Evolutionary conservation across 2,113 vertebrate species (phyloP).

Genomic region (Petromus typicus): DNA sequence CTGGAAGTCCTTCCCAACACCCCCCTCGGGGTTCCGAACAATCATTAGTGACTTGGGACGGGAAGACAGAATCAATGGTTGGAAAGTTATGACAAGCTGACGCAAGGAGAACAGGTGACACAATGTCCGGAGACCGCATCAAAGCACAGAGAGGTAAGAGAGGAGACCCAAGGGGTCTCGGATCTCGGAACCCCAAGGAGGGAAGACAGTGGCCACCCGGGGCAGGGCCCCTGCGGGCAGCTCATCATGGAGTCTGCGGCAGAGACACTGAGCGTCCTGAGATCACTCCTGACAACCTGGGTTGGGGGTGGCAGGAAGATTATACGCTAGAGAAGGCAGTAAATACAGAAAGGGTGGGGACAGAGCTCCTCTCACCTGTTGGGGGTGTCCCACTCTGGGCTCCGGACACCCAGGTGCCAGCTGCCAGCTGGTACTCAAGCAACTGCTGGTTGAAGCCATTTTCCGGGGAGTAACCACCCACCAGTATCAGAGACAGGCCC

Average conservation of each 20-base stretch:
- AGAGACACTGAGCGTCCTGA: neutral
- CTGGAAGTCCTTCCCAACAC: neutral
- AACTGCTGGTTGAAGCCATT: conserved; percentile 95
- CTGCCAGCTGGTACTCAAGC: conserved; percentile 89
- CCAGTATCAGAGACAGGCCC: conserved; percentile 90
- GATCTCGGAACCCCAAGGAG: neutral
- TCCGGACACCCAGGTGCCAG: conserved; percentile 91
- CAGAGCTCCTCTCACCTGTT: conserved; percentile 85
- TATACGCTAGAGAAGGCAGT: neutral
- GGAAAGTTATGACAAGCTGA: neutral
- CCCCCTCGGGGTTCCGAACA: neutral
- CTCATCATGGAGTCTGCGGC: neutral
- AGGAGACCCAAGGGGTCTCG: neutral
- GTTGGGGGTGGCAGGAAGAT: neutral
- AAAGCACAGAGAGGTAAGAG: neutral
- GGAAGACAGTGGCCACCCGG: too few species aligned
- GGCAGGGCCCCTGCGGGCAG: neutral
- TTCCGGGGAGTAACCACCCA: conserved; percentile 95
- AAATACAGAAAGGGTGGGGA: neutral
- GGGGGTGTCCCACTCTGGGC: conserved; percentile 93
- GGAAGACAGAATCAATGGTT: neutral
- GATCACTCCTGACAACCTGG: neutral
- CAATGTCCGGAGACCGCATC: neutral
- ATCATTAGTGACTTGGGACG: neutral
- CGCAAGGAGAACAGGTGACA: neutral